Conservation (phyloP, 2,797 vertebrate genomes). For the Cheirogaleus major region DNA sequence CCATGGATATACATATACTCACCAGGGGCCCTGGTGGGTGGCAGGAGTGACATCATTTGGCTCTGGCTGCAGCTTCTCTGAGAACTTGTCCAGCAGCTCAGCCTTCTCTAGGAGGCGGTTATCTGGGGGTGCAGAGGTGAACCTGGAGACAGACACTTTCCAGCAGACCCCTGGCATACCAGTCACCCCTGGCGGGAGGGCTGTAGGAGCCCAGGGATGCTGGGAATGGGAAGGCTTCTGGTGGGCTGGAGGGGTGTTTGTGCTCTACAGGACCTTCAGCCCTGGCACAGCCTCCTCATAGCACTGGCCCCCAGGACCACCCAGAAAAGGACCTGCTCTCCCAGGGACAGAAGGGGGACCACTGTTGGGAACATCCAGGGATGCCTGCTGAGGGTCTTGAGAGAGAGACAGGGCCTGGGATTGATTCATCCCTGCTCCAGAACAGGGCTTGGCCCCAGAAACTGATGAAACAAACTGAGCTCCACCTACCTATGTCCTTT, state of each 20-base stretch:
- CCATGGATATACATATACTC: constrained; percentile 12
- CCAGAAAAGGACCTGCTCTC: background rate
- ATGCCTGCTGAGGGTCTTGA: background rate
- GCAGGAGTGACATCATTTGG: background rate
- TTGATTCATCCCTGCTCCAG: background rate
- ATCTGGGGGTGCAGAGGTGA: constrained; percentile 82
- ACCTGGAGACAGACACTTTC: background rate
- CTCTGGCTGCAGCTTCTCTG: constrained; percentile 77
- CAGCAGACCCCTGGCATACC: background rate
- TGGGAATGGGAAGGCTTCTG: background rate
- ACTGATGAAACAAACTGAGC: background rate
- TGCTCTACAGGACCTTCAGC: background rate
- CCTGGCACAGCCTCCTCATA: background rate
- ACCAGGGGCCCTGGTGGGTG: constrained; percentile 51
- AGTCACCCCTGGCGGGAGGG: background rate
- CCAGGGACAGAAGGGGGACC: background rate
- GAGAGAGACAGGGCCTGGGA: background rate
- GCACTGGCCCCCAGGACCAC: background rate
- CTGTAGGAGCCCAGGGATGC: background rate
- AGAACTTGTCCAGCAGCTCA: constrained; percentile 80
- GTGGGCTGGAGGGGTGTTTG: background rate
- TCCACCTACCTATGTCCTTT: background rate
- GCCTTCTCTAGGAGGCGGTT: constrained; percentile 88
- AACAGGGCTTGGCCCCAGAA: background rate
- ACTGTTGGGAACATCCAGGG: background rate